These are phyloP conservation scores for Orchesellides sinensis DNA, from an alignment of 2,888 invertebrate genomes.

Conservation along the genomic window DNA sequence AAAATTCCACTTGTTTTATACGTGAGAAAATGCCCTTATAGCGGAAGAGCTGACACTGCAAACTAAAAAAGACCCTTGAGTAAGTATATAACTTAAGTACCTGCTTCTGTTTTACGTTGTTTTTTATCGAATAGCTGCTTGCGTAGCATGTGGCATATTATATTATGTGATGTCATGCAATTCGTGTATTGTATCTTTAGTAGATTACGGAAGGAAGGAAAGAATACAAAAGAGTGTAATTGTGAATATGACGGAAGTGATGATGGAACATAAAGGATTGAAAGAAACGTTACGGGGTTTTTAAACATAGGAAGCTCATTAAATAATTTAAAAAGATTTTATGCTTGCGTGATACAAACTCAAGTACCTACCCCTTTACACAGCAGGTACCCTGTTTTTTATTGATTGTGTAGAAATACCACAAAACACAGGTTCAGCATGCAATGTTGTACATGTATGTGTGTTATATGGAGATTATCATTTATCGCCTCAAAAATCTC, in stretches of 20 bases:
- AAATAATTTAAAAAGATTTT: not conserved
- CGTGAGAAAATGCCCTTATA: no score
- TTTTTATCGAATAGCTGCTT: not conserved
- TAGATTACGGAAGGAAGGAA: not conserved
- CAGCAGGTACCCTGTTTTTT: conserved; percentile 2
- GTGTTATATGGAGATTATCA: no score
- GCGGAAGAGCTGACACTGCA: conserved; percentile 1
- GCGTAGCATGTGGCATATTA: not conserved
- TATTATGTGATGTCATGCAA: not conserved
- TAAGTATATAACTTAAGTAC: not conserved
- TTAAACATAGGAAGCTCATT: not conserved
- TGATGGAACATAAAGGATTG: no score
- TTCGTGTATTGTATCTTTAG: not conserved
- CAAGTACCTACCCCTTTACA: conserved; percentile 12
- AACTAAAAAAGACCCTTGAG: not conserved
- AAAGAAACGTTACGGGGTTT: no score
- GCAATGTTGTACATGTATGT: not conserved
- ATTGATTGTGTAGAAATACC: no score
- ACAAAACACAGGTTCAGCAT: not conserved
- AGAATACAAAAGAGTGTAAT: not conserved
- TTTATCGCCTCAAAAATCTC: no score
- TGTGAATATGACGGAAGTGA: conserved; percentile 3
- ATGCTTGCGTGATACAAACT: conserved; percentile 1
- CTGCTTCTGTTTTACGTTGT: not conserved
- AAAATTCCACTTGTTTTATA: no score